Conservation (phyloP, 37 sponge, comb jelly and placozoan species). For the Spongilla lacustris region DNA sequence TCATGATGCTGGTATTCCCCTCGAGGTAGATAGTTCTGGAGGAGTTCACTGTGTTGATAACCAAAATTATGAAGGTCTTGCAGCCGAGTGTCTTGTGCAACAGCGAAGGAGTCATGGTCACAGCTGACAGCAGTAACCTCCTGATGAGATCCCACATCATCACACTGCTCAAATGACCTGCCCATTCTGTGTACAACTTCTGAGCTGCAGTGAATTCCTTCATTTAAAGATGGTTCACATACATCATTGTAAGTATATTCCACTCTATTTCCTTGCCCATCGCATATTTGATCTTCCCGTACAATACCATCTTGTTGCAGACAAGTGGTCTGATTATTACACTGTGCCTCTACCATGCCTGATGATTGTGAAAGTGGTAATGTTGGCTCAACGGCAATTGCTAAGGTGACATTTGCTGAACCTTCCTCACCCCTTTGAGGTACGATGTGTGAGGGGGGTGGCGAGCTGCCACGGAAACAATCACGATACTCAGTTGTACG, state of each 20-base stretch:
- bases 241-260: too few relatives aligned
- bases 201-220: too few relatives aligned
- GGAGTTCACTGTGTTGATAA: too few relatives aligned
- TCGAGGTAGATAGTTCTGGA: background rate
- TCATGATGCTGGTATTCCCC: background rate
- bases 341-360: background rate
- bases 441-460: background rate
- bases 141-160: background rate
- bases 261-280: too few relatives aligned
- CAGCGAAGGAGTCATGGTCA: too few relatives aligned
- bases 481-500: background rate
- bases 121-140: background rate
- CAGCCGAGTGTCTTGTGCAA: too few relatives aligned
- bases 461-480: background rate
- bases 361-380: background rate
- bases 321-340: background rate
- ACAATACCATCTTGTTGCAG: too few relatives aligned
- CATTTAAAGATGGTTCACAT: too few relatives aligned
- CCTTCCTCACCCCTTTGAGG: background rate
- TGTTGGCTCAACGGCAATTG: background rate
- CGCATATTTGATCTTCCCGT: too few relatives aligned
- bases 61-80: too few relatives aligned
- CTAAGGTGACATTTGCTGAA: background rate
- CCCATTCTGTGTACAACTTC: background rate
- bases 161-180: background rate